Evolutionary conservation across 2,888 invertebrate genomes (phyloP).

Genomic region (Pseudococcus jackbeardsleyi): DNA sequence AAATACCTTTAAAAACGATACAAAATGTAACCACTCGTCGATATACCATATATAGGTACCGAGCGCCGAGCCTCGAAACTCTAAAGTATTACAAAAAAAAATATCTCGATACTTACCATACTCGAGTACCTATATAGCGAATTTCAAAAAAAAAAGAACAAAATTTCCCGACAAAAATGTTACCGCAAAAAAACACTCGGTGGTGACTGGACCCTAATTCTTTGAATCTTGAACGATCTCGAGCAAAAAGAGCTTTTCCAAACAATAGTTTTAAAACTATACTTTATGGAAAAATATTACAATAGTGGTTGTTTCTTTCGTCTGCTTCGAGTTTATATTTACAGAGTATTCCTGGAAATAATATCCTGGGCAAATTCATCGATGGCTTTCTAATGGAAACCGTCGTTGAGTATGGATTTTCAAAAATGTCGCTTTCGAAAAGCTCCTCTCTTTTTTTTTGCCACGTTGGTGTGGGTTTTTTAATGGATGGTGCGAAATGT

Average conservation of each 20-base stretch:
- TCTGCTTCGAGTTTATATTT: background rate
- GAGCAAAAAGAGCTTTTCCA: background rate
- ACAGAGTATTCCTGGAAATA: background rate
- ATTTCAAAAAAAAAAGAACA: conserved; percentile 5
- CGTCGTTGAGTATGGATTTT: too few species aligned
- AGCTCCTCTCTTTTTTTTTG: too few species aligned
- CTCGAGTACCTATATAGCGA: background rate
- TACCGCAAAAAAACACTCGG: background rate
- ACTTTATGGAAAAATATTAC: conserved; percentile 49
- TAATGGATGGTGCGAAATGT: too few species aligned
- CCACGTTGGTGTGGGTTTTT: too few species aligned
- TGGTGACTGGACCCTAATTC: conserved; percentile 48
- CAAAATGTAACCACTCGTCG: conserved; percentile 36
- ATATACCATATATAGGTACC: background rate
- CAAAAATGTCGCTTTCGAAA: too few species aligned
- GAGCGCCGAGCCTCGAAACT: background rate
- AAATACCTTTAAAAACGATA: conserved; percentile 46
- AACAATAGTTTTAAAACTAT: conserved; percentile 48
- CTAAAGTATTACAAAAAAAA: background rate
- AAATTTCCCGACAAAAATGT: background rate
- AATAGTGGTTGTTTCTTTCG: conserved; percentile 15
- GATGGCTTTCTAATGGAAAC: too few species aligned
- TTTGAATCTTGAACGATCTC: conserved; percentile 21
- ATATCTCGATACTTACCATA: background rate
- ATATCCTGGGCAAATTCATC: background rate